Evolutionary conservation across 2,797 vertebrate species (phyloP), one percentile per base, ranked within the genome.

Genomic region (Threskiornis aethiopicus): DNA sequence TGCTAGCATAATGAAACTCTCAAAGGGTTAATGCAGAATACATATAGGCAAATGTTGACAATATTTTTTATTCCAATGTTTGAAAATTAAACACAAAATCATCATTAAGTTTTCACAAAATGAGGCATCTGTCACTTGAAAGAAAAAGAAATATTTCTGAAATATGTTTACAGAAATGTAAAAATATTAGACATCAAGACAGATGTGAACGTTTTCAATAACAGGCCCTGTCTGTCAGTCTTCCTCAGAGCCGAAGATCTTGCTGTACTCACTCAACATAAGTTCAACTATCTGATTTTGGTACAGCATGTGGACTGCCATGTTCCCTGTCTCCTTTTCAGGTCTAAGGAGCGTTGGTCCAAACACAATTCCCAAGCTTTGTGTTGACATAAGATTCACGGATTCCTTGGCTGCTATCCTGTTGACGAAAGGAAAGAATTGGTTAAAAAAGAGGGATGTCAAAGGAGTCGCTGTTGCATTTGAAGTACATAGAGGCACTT

Each of bases 281-380:
- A 99, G 98, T 98, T 99, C 99, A 46, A 99, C 98, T 61, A 99
- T 99, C 97, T 99, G 99, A 98, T 99, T 99, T 98, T 99, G 99
- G 97, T 99, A 99, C 33, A 99, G 98, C 99, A 99, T 99, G 97
- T 99, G 98, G 70, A 99, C 93, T 2, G 99, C 99, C 99, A 99
- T 99, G 97, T 99, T 99, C 61, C 99, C 99, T 3, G 73, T 93
- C 49, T 99, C 99, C 77, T 98, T 97, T 97, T 99, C 99, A 3
- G 99, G 98, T 98, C 99, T 98, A 98, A 99, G 98, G 69, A 99
- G 99, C 7, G 99, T 99, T 25, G 99, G 99, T 77, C 99, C 99
- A 89, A 99, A 99, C 67, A 99, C 99, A 67, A 99, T 99, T 85
- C 99, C 98, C 79, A 99, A 97, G 90, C 99, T 99, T 95, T 99